Conservation (phyloP, 1,140 invertebrate genomes). For the Lordiphosa stackelbergi region DNA sequence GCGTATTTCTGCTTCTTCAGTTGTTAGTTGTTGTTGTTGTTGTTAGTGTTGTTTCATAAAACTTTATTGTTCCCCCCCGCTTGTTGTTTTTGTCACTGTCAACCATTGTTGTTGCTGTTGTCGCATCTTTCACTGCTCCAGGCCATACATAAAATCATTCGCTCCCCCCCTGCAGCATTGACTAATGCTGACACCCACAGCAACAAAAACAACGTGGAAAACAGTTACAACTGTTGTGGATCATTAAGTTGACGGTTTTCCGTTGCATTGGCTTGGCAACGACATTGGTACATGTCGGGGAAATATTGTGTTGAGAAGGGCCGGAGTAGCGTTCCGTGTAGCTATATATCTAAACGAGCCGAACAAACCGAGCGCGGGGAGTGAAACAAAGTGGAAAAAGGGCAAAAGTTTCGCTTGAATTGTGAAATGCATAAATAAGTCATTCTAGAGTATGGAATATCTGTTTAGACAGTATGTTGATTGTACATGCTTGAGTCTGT, state of each 20-base stretch:
- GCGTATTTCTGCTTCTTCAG: conserved; percentile 23
- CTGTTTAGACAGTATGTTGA: too few species aligned
- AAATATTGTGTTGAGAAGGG: conserved; percentile 14
- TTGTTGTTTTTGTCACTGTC: conserved; percentile 41
- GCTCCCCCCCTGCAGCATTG: conserved; percentile 25
- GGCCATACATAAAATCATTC: conserved; percentile 60
- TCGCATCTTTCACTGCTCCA: conserved; percentile 27
- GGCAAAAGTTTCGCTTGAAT: too few species aligned
- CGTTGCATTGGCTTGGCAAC: conserved; percentile 32
- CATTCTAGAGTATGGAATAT: too few species aligned
- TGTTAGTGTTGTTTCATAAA: conserved; percentile 61
- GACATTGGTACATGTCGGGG: conserved; percentile 20
- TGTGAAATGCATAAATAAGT: too few species aligned
- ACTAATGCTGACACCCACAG: conserved; percentile 34
- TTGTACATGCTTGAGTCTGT: too few species aligned
- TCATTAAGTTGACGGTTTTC: conserved; percentile 51
- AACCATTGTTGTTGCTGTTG: conserved; percentile 20
- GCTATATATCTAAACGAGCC: too few species aligned
- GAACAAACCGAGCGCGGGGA: too few species aligned
- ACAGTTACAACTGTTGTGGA: conserved; percentile 33
- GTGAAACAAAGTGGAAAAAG: too few species aligned
- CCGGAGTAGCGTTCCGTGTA: not conserved
- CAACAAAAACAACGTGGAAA: conserved; percentile 10
- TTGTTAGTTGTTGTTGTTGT: conserved; percentile 12
- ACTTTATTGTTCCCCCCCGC: conserved; percentile 59